phyloP scores from a whole-genome alignment of 64 coral and sea anemone genomes.

The Trachythela sp. region DNA sequence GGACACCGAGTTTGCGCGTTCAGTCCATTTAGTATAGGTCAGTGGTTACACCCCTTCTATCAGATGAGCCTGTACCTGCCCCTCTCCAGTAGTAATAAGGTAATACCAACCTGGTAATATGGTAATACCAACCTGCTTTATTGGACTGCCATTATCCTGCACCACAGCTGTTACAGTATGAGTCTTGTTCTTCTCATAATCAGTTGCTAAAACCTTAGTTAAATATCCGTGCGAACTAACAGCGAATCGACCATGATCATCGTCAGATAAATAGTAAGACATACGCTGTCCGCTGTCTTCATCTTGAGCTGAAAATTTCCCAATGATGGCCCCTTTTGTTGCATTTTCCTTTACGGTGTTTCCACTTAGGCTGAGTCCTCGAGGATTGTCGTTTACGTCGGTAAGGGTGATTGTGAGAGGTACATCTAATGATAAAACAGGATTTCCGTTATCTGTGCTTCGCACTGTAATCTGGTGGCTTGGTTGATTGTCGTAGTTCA shows the following conservation, averaged over 20 bases:
- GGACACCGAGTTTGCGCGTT: too few species aligned
- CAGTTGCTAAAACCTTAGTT: conserved; percentile 48
- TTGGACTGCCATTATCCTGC: conserved; percentile 39
- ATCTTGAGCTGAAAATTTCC: conserved; percentile 49
- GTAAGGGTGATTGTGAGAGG: conserved; percentile 44
- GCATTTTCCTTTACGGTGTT: conserved; percentile 56
- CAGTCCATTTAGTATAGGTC: too few species aligned
- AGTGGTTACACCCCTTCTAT: too few species aligned
- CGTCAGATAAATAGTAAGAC: conserved; percentile 54
- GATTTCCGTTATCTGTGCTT: conserved; percentile 62
- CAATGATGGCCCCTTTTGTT: conserved; percentile 39
- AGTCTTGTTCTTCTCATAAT: conserved; percentile 64
- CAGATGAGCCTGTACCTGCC: too few species aligned
- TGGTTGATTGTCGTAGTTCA: conserved; percentile 67
- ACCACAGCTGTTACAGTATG: conserved; percentile 55
- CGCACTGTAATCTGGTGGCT: conserved; percentile 52
- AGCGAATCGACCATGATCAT: conserved; percentile 56
- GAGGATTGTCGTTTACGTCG: conserved; percentile 64
- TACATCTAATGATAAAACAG: conserved; percentile 31
- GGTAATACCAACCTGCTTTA: conserved; percentile 39
- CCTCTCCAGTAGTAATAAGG: too few species aligned
- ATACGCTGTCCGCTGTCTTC: conserved; percentile 63
- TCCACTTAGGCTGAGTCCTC: conserved; percentile 50
- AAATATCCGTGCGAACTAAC: conserved; percentile 51
- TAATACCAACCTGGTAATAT: too few species aligned